Conservation (phyloP, 2,113 vertebrate genomes). For the Channa maculata region DNA sequence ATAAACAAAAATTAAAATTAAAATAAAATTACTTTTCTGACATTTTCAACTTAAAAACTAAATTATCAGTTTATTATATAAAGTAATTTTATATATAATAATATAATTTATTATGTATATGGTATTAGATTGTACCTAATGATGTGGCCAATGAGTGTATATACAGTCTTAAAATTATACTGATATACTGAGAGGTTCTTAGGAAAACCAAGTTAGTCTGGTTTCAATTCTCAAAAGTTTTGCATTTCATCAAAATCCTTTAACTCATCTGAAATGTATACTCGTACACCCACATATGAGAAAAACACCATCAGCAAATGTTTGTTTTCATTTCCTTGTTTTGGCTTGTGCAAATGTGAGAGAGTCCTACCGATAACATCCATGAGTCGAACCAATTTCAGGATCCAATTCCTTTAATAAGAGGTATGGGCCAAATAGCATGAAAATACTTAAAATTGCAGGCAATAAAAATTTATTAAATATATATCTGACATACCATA, state of each 20-base stretch:
- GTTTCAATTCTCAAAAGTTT: conserved; percentile 46
- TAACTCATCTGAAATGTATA: too few relatives aligned
- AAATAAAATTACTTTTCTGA: too few relatives aligned
- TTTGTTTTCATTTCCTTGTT: conserved; percentile 42
- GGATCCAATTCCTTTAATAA: conserved; percentile 82
- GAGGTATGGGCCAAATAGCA: too few relatives aligned
- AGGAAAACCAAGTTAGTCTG: neutral
- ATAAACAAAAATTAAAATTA: too few relatives aligned
- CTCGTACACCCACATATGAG: neutral
- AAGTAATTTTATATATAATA: too few relatives aligned
- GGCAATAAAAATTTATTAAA: conserved; percentile 52
- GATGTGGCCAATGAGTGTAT: too few relatives aligned
- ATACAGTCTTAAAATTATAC: neutral
- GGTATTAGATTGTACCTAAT: too few relatives aligned
- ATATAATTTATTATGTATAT: too few relatives aligned
- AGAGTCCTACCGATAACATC: conserved; percentile 88
- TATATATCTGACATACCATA: too few relatives aligned
- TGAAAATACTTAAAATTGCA: conserved; percentile 93
- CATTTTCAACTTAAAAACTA: too few relatives aligned
- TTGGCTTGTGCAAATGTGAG: conserved; percentile 4
- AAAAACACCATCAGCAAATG: conserved; percentile 35
- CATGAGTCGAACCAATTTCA: conserved; percentile 92
- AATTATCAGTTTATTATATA: too few relatives aligned
- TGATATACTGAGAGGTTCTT: conserved; percentile 5
- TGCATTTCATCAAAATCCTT: neutral